A percentile compares a stretch with the other conserved stretches of the same genome.
These are phyloP conservation scores for Dendronephthya gigantea DNA, from an alignment of 64 coral and sea anemone species.

Conservation along the genomic window DNA sequence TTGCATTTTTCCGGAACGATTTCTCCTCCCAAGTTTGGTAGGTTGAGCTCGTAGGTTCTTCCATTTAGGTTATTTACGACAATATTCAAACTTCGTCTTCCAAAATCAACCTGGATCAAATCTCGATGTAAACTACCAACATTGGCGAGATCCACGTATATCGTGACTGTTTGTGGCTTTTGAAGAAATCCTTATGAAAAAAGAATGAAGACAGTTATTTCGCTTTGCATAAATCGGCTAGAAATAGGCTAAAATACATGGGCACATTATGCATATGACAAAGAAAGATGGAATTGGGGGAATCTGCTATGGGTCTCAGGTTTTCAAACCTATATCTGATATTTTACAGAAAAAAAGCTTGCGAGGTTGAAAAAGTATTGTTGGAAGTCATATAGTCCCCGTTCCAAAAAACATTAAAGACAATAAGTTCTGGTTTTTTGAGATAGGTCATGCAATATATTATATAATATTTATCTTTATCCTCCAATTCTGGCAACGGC, in stretches of 20 bases:
- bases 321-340: too few species aligned
- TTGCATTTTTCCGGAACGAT: conserved; percentile 9
- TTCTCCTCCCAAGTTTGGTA: not conserved
- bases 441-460: too few species aligned
- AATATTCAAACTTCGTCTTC: not conserved
- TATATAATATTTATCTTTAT: too few species aligned
- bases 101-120: not conserved
- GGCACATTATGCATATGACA: too few species aligned
- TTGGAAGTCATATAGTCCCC: too few species aligned
- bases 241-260: not conserved
- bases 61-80: not conserved
- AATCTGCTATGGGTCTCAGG: too few species aligned
- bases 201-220: not conserved
- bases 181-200: not conserved
- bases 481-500: too few species aligned
- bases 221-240: not conserved
- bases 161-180: not conserved
- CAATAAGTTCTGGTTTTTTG: too few species aligned
- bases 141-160: not conserved
- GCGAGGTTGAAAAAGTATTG: too few species aligned
- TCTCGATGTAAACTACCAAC: not conserved
- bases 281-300: too few species aligned
- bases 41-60: not conserved
- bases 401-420: too few species aligned
- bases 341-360: too few species aligned